Percentiles rank a stretch among this genome's conserved stretches.
Evolutionary conservation across 2,797 vertebrate species (phyloP).

Genomic region (Rhincodon typus): DNA sequence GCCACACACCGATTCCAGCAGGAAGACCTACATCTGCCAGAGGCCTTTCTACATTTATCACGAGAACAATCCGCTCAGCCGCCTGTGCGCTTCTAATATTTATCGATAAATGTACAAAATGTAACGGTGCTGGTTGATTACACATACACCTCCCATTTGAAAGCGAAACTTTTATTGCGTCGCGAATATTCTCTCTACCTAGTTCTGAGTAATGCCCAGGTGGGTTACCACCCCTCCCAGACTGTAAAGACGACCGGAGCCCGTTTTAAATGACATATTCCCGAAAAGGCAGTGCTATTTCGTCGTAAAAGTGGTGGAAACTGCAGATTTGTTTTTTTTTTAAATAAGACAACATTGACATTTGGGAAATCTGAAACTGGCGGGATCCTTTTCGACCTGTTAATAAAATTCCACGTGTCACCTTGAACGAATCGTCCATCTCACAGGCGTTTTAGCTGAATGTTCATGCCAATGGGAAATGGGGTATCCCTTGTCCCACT

Average conservation of each 20-base stretch:
- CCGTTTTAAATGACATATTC: no score
- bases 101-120: background rate
- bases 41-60: background rate
- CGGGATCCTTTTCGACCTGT: background rate
- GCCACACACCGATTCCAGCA: slow-evolving; percentile 25
- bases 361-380: background rate
- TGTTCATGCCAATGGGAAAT: background rate
- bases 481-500: background rate
- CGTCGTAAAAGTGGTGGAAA: no score
- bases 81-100: background rate
- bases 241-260: background rate
- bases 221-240: background rate
- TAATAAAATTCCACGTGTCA: background rate
- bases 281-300: background rate
- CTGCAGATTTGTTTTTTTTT: no score
- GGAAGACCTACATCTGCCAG: background rate
- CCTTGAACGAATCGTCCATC: background rate
- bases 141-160: background rate
- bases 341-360: background rate
- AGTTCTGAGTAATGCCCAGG: background rate
- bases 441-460: background rate
- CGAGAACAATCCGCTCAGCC: no score
- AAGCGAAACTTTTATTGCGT: background rate
- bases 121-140: background rate
- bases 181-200: background rate